Conservation (phyloP, 2,888 invertebrate genomes). For the Lymantria monacha region DNA sequence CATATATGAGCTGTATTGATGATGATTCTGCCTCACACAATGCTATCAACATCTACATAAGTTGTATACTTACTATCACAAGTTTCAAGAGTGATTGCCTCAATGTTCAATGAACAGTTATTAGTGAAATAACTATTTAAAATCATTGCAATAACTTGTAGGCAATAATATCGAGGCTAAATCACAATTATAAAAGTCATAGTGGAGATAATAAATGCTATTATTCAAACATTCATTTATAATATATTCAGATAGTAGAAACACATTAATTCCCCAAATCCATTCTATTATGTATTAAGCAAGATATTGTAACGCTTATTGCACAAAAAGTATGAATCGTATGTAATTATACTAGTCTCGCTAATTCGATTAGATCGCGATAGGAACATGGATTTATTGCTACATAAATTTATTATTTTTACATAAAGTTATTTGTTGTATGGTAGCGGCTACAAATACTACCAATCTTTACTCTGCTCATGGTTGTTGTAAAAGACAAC, state of each 20-base stretch:
- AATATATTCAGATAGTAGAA: constrained; percentile 5
- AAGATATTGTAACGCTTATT: constrained; percentile 14
- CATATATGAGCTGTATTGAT: no score
- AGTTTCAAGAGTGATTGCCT: no score
- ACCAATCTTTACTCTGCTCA: no score
- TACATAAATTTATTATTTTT: not conserved
- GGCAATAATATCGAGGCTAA: not conserved
- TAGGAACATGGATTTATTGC: not conserved
- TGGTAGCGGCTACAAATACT: no score
- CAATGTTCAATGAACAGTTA: no score
- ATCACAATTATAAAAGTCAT: not conserved
- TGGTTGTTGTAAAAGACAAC: no score
- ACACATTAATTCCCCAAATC: constrained; percentile 8
- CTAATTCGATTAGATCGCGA: not conserved
- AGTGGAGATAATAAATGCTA: no score
- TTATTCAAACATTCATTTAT: not conserved
- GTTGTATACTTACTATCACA: no score
- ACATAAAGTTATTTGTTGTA: no score
- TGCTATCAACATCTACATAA: no score
- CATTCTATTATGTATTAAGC: constrained; percentile 18
- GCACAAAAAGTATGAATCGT: constrained; percentile 2
- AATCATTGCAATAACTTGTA: not conserved
- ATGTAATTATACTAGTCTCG: not conserved
- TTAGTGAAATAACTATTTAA: not conserved
- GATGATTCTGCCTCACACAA: no score